A percentile compares a stretch with the other conserved stretches of the same genome.
Evolutionary conservation across 1,140 invertebrate species (phyloP).

Genomic region (Drosophila bocqueti): DNA sequence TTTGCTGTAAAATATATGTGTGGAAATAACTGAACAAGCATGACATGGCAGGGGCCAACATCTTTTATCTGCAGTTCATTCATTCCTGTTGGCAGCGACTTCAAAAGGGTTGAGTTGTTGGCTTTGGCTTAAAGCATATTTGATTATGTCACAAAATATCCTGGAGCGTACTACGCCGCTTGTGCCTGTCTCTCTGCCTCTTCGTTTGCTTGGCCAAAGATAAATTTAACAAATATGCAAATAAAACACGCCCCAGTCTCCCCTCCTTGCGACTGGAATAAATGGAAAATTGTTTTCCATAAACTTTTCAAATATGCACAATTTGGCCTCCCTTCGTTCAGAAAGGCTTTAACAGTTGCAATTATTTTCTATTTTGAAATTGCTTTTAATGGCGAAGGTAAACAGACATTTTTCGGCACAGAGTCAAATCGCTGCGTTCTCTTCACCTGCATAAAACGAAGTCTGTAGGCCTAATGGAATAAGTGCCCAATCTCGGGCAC

Average conservation of each 20-base stretch:
- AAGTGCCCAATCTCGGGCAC: neutral
- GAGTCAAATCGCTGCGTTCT: neutral
- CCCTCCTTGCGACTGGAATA: neutral
- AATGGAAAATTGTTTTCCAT: slow-evolving; percentile 62
- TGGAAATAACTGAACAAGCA: slow-evolving; percentile 67
- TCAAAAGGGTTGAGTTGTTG: slow-evolving; percentile 75
- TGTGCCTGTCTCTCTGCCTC: neutral
- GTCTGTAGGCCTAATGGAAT: slow-evolving; percentile 10
- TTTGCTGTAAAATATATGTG: slow-evolving; percentile 49
- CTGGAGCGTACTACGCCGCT: slow-evolving; percentile 29
- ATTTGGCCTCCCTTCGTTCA: slow-evolving; percentile 31
- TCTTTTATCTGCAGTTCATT: slow-evolving; percentile 73
- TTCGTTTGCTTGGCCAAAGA: slow-evolving; percentile 61
- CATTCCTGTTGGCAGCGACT: slow-evolving; percentile 59
- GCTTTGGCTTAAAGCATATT: slow-evolving; percentile 79
- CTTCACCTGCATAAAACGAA: slow-evolving; percentile 12
- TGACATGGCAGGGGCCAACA: slow-evolving; percentile 32
- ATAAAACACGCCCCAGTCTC: slow-evolving; percentile 35
- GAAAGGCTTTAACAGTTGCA: slow-evolving; percentile 15
- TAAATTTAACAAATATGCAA: slow-evolving; percentile 82
- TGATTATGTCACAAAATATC: slow-evolving; percentile 82
- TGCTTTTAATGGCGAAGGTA: slow-evolving; percentile 62
- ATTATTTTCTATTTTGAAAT: slow-evolving; percentile 32
- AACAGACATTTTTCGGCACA: slow-evolving; percentile 38
- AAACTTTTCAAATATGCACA: slow-evolving; percentile 58